phyloP scores from a whole-genome alignment of 2,113 vertebrate genomes.

The Gorsachius goisagi region DNA sequence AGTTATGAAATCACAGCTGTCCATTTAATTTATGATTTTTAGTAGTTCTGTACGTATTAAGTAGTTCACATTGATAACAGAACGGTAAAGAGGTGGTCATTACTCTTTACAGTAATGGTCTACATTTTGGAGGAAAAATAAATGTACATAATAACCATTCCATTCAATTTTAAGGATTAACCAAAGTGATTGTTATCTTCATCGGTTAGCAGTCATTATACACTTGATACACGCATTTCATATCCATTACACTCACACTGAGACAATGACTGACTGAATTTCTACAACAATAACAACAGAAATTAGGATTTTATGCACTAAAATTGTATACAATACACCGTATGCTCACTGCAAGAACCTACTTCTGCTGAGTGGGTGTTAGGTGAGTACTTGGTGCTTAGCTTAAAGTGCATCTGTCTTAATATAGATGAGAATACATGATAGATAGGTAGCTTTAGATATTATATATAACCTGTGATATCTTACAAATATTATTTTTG shows the following conservation, averaged over 20 bases:
- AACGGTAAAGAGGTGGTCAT: background rate
- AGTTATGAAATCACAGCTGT: background rate
- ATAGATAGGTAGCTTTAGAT: background rate
- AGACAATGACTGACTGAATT: background rate
- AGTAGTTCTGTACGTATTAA: background rate
- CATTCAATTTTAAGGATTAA: background rate
- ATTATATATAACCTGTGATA: background rate
- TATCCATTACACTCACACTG: background rate
- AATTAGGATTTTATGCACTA: background rate
- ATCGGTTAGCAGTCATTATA: background rate
- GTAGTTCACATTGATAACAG: background rate
- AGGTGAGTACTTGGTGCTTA: background rate
- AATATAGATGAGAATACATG: background rate
- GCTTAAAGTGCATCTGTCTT: background rate
- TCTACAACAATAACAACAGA: background rate
- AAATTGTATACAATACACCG: background rate
- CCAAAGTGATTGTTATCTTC: background rate
- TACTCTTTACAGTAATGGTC: background rate
- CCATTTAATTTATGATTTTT: background rate
- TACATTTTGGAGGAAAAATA: background rate
- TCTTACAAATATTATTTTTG: background rate
- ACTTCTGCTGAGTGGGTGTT: background rate
- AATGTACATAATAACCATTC: background rate
- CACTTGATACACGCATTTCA: background rate
- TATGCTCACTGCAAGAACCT: background rate